phyloP scores from a whole-genome alignment of 2,797 vertebrate genomes.

The Steatocranus sp. region DNA sequence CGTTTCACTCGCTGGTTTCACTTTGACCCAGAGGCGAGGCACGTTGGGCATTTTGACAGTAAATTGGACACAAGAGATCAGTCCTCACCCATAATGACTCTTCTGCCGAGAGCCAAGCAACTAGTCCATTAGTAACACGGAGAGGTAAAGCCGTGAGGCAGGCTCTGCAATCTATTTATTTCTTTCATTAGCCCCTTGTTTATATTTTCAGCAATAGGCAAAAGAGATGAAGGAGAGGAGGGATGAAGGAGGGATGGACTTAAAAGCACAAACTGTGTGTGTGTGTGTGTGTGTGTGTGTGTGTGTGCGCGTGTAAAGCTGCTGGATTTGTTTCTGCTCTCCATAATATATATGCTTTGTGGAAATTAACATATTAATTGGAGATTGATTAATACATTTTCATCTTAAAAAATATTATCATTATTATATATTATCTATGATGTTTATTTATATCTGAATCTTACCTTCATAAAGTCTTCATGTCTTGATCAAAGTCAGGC shows the following conservation, averaged over 20 bases:
- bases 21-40: slow-evolving; percentile 37
- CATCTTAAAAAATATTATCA: neutral
- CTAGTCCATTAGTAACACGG: slow-evolving; percentile 57
- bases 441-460: neutral
- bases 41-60: slow-evolving; percentile 48
- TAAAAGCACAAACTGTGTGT: neutral
- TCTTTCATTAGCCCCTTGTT: slow-evolving; percentile 59
- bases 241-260: neutral
- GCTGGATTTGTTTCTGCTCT: neutral
- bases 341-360: neutral
- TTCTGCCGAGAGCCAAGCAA: slow-evolving; percentile 38
- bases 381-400: neutral
- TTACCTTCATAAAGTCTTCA: neutral
- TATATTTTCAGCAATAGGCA: slow-evolving; percentile 44
- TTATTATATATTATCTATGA: neutral
- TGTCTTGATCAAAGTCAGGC: neutral
- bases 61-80: slow-evolving; percentile 64
- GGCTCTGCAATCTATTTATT: slow-evolving; percentile 53
- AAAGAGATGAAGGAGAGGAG: neutral
- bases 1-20: slow-evolving; percentile 26
- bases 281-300: neutral
- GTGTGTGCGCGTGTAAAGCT: neutral
- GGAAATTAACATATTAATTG: neutral
- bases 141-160: slow-evolving; percentile 32
- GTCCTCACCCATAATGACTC: slow-evolving; percentile 56